Evolutionary conservation across 2,888 invertebrate species (phyloP), one percentile per base, ranked within the genome.

Genomic region (Sarcophaga rosellei): DNA sequence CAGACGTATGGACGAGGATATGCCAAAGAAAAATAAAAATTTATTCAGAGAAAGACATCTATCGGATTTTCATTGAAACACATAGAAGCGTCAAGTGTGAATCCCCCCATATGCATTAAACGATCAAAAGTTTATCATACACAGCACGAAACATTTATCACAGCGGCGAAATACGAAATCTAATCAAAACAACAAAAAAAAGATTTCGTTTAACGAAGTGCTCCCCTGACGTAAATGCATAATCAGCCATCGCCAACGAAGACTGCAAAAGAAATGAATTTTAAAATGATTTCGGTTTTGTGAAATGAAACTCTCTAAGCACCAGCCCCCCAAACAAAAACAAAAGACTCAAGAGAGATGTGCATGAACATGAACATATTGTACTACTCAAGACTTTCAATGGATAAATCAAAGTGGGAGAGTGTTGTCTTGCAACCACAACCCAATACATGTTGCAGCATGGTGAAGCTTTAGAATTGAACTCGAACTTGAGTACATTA

Each of bases 401-500:
- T 5, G 44, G 21, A 81, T 75, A 63, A 72, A 78, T 77, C 25
- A 75, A 66, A 66, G 47, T 72, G 72, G 68, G 53, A 21, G 4
- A 25, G 47, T 0, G 53, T 4, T 53, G 17, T 20, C 57, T 11
- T 21, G 57, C 69, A 80, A 74, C 80, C 25, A 6, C 81, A 86
- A 81, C 86, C 35, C 35, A 4, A 62, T 78, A 62, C 17, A 3
- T 53, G 1, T 63, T 23, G 45, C 61, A 81, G 44, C 78, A 62
- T 70, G 61, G 65, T 47, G 23, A 35, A 23, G 35, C 65, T 11
- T 65, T 1, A 2, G 45, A 62, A 20, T 68, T 66, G 1, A 47
- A 35, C 84, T 86, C 86, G 81, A 86, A 86, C 84, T 78, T 81
- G 81, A 80, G 79, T 66, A 15, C 2, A 72, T 1, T 74, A 8